Evolutionary conservation across 2,113 vertebrate genomes (phyloP), one percentile per base, ranked within the genome.

Genomic region (Nothobranchius furzeri): DNA sequence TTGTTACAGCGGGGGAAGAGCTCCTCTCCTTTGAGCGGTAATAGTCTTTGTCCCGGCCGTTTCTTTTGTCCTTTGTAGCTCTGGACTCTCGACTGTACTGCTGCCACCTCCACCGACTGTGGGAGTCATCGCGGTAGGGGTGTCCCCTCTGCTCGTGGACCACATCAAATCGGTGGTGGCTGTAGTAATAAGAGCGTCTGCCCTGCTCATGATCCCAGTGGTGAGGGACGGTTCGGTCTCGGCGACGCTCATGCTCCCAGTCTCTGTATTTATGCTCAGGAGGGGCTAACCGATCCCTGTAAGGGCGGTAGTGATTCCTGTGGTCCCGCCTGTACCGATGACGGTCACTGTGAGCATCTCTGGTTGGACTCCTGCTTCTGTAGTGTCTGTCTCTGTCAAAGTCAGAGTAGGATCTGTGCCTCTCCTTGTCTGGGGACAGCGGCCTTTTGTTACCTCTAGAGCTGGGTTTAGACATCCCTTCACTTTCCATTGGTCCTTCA

Each of bases 191-290:
- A 0, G 93, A 90, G 57, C 94, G 87, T 15, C 90, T 70, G 69
- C 92, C 88, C 0, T 74, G 85, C 68, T 84, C 93, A 0, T 75
- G 62, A 82, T 94, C 94, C 76, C 93, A 83, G 0, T 82, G 67
- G 15, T 90, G 68, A 6, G 82, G 68, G 12, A 12, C 68, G 47
- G 58, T 85, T 72, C 78, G 79, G 67, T 83, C 93, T 73, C 94
- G 88, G 64, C 80, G 84, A 8, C 91, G 68, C 1, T 85, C 66
- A 0, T 64, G 62, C 1, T 95, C 93, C 0, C 85, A 53, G 6
- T 95, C 94, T 0, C 88, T 85, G 62, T 93, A 78, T 61, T 89
- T 87, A 7, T 89, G 89, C 13, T 94, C 92, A 10, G 90, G 80
- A 75, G 78, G 86, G 85, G 92, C 90, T 4, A 87, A 84, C 3